Percentiles rank a stretch among this genome's conserved stretches.
phyloP scores from a whole-genome alignment of 2,797 vertebrate species.

The Poeciliopsis infans region DNA sequence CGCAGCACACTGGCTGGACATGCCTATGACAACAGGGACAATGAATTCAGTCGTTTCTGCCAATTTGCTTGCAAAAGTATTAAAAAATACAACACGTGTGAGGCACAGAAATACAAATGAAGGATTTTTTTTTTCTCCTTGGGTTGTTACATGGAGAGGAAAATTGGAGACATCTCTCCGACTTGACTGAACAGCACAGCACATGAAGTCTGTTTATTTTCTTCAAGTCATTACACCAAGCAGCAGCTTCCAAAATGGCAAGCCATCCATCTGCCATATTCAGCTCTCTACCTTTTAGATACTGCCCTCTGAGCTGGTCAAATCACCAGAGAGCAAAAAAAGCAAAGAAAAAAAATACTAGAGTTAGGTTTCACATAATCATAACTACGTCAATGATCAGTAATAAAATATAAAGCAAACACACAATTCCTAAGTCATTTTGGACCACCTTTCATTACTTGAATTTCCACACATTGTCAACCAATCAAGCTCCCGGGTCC shows the following conservation, averaged over 20 bases:
- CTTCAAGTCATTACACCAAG: not conserved
- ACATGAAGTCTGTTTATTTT: not conserved
- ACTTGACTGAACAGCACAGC: not conserved
- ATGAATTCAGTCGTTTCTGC: not conserved
- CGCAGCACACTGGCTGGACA: constrained; percentile 1
- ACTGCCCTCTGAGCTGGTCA: not conserved
- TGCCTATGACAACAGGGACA: constrained; percentile 1
- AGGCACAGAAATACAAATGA: not conserved
- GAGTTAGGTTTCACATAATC: not conserved
- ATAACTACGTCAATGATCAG: not conserved
- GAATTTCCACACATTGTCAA: not conserved
- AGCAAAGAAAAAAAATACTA: not conserved
- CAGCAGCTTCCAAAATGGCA: not conserved
- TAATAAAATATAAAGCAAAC: not conserved
- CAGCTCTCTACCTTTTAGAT: not conserved
- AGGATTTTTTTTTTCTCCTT: not conserved
- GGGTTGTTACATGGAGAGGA: not conserved
- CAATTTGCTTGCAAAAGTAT: not conserved
- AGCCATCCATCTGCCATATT: not conserved
- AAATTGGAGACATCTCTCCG: not conserved
- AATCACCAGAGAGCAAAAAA: not conserved
- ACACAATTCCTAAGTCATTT: not conserved
- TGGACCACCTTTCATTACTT: not conserved
- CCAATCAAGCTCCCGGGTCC: not conserved
- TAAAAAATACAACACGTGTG: not conserved